Evolutionary conservation across 2,888 invertebrate species (phyloP).

Genomic region (Hoplodrina ambigua): DNA sequence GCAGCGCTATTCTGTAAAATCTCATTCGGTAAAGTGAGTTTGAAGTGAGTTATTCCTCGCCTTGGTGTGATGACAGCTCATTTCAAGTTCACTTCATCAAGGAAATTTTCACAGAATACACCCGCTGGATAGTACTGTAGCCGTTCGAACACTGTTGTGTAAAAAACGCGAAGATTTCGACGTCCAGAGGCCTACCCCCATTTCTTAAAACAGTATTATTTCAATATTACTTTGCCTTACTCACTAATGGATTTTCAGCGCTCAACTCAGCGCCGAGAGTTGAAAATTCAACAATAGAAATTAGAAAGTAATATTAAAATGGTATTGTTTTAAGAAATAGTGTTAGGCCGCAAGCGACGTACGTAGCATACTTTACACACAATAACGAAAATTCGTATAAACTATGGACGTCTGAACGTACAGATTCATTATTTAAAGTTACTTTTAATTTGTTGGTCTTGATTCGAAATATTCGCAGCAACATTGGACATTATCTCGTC

Average conservation of each 20-base stretch:
- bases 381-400: neutral
- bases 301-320: no score
- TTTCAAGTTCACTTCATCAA: neutral
- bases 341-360: no score
- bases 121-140: conserved; percentile 26
- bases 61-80: neutral
- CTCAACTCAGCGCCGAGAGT: no score
- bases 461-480: conserved; percentile 50
- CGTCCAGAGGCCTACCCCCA: neutral
- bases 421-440: conserved; percentile 22
- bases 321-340: no score
- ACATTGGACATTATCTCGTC: conserved; percentile 48
- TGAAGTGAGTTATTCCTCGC: neutral
- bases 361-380: neutral
- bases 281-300: no score
- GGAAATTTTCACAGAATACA: neutral
- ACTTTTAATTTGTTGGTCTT: conserved; percentile 43
- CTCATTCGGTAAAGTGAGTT: neutral
- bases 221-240: no score
- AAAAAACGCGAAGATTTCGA: neutral
- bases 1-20: neutral
- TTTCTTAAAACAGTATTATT: no score
- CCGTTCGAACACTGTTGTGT: conserved; percentile 14
- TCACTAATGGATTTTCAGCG: no score
- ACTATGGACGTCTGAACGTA: conserved; percentile 37